Base-by-base conservation (phyloP, 2,888 invertebrate species). In the Monochamus alternatus region DNA sequence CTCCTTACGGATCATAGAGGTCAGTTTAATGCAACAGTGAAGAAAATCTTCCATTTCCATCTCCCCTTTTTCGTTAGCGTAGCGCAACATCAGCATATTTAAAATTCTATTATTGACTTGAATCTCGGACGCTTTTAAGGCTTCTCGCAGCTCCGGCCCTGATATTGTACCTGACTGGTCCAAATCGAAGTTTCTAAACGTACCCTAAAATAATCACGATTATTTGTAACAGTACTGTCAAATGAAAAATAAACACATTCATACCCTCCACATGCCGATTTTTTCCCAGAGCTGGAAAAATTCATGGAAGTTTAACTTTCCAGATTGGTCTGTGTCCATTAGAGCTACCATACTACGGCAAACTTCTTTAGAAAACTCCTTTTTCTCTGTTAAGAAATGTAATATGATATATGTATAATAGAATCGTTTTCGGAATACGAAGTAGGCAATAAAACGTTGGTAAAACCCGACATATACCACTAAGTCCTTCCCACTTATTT, bases 41-140 rank as follows among this genome's bases (percentile, higher is more conserved):
- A 98, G 95, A 89, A 96, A 98, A 89, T 98, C 97, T 85, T 98
- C 97, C 88, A 98, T 98, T 81, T 94, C 92, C 78, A 98, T 94
- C 88, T 93, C 93, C 55, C 96, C 96, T 80, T 95, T 94, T 77
- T 92, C 91, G 79, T 95, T 94, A 75, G 96, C 95, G 89, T 97
- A 98, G 88, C 98, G 94, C 90, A 97, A 95, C 31, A 96, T 96
- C 78, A 98, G 90, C 30, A 95, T 94, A 88, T 96, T 96, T 72
- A 98, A 92, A 65, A 97, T 93, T 85, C 94, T 94, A 87, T 96
- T 96, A 90, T 97, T 98, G 81, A 98, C 91, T 71, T 93, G 93
- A 89, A 97, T 97, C 0, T 97, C 97, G 65, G 96, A 96, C 0
- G 96, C 95, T 86, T 94, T 94, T 14, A 98, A 91, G 0, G 97